Conservation (phyloP, 2,113 vertebrate genomes). For the Dermatemys mawii region DNA sequence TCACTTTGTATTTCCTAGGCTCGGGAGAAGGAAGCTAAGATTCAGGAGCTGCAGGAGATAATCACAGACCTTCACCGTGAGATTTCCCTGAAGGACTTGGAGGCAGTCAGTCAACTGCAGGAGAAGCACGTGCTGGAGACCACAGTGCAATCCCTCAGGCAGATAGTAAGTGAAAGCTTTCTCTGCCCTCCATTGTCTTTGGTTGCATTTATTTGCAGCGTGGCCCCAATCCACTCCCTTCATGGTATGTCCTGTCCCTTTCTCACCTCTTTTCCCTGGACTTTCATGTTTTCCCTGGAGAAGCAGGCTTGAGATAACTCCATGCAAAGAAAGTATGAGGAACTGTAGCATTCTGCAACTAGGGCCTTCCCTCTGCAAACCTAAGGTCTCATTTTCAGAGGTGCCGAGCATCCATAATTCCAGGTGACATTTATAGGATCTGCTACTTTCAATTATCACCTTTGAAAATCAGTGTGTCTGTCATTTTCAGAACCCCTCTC, state of each 20-base stretch:
- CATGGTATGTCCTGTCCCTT: background rate
- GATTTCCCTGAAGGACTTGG: slow-evolving; percentile 63
- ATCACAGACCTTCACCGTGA: slow-evolving; percentile 63
- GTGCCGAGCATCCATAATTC: background rate
- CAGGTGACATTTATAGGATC: background rate
- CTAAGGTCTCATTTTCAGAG: background rate
- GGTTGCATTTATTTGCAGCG: background rate
- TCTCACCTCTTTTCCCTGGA: background rate
- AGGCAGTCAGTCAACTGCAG: slow-evolving; percentile 51
- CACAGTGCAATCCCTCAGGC: slow-evolving; percentile 42
- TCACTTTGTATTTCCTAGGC: slow-evolving; percentile 36
- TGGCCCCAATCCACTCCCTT: background rate
- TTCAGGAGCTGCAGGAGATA: slow-evolving; percentile 61
- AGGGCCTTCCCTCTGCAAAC: background rate
- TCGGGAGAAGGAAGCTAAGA: slow-evolving; percentile 62
- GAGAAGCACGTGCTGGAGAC: slow-evolving; percentile 55
- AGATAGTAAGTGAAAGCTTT: slow-evolving; percentile 9
- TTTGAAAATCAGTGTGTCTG: background rate
- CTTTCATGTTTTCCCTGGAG: background rate
- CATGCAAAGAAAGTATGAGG: background rate
- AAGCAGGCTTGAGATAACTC: rapidly evolving
- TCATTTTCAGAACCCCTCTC: background rate
- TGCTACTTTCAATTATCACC: background rate
- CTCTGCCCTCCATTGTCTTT: background rate
- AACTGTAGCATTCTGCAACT: background rate